These are phyloP conservation scores for Slavum lentiscoides DNA, from an alignment of 2,888 invertebrate genomes.

Conservation along the genomic window DNA sequence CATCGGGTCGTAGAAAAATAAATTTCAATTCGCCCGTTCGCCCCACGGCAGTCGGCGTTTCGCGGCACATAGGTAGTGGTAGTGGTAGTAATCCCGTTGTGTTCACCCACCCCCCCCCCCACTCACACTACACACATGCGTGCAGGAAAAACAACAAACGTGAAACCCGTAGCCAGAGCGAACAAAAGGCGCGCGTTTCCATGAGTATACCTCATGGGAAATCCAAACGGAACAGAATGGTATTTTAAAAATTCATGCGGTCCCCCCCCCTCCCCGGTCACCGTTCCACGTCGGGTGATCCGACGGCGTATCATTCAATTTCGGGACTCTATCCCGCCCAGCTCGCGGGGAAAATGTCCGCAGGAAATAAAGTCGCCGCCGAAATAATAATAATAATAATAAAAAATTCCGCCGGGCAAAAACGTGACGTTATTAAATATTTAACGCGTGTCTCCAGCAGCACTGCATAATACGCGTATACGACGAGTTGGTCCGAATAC, in stretches of 20 bases:
- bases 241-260: slow-evolving; percentile 50
- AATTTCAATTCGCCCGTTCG: slow-evolving; percentile 14
- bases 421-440: slow-evolving; percentile 49
- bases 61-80: too few relatives aligned
- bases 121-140: background rate
- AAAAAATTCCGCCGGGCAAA: slow-evolving; percentile 31
- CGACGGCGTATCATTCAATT: slow-evolving; percentile 46
- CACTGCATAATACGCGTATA: background rate
- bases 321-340: background rate
- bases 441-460: background rate
- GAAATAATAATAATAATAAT: slow-evolving; percentile 32
- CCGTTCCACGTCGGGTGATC: background rate
- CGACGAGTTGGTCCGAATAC: too few relatives aligned
- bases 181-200: slow-evolving; percentile 36
- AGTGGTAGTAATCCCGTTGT: background rate
- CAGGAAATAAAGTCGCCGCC: background rate
- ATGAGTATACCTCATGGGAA: slow-evolving; percentile 42
- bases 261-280: background rate
- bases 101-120: background rate
- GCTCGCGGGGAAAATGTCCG: too few relatives aligned
- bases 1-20: slow-evolving; percentile 10
- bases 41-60: background rate
- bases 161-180: background rate
- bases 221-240: slow-evolving; percentile 50
- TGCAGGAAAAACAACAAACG: slow-evolving; percentile 23